phyloP scores from a whole-genome alignment of 2,113 vertebrate genomes.

The Hippocampus guttulatus region DNA sequence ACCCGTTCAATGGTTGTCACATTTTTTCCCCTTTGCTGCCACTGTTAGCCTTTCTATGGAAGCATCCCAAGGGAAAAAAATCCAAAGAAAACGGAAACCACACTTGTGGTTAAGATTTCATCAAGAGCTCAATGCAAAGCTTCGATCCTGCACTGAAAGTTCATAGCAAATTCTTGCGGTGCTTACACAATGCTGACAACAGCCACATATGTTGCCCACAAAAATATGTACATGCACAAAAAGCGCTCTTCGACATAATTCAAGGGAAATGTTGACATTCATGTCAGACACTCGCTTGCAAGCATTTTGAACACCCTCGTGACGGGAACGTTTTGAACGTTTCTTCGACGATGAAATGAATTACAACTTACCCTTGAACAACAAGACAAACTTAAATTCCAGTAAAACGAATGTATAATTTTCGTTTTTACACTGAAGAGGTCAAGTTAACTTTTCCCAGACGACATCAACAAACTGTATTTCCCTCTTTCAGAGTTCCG shows the following conservation, averaged over 20 bases:
- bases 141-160: conserved; percentile 11
- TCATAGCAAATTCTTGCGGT: not conserved
- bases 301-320: not conserved
- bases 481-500: conserved; percentile 54
- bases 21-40: too few species aligned
- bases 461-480: conserved; percentile 44
- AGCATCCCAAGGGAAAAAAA: too few species aligned
- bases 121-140: conserved; percentile 3
- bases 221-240: conserved; percentile 13
- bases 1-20: too few species aligned
- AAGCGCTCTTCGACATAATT: conserved; percentile 7
- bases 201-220: conserved; percentile 8
- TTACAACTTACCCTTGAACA: conserved; percentile 29
- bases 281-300: not conserved
- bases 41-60: too few species aligned
- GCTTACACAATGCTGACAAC: conserved; percentile 4
- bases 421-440: not conserved
- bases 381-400: not conserved
- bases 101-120: not conserved
- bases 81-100: not conserved
- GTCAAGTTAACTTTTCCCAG: not conserved
- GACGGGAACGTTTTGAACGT: not conserved
- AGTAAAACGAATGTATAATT: not conserved
- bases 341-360: not conserved
- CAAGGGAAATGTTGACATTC: not conserved